Evolutionary conservation across 2,113 vertebrate species (phyloP).

Genomic region (Orthochromis indermauri): DNA sequence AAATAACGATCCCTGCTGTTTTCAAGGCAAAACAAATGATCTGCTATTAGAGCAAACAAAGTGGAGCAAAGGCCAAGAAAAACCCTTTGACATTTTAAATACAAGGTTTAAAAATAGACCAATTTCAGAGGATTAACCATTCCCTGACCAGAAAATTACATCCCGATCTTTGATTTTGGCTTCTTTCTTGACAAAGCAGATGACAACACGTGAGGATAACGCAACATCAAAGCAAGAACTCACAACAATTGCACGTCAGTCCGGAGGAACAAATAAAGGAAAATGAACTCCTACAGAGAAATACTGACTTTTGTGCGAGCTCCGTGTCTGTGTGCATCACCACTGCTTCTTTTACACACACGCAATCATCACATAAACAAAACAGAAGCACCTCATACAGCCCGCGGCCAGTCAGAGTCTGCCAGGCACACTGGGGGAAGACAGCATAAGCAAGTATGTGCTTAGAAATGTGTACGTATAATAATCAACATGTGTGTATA

Average conservation of each 20-base stretch:
- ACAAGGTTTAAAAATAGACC: conserved; percentile 38
- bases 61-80: conserved; percentile 29
- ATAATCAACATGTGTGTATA: background rate
- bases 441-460: background rate
- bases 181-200: conserved; percentile 7
- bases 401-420: background rate
- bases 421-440: background rate
- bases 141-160: background rate
- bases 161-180: conserved; percentile 7
- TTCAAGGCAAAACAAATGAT: conserved; percentile 21
- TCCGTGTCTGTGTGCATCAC: background rate
- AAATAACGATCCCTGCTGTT: conserved; percentile 45
- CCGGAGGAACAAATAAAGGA: background rate
- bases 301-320: background rate
- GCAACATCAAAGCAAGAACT: conserved; percentile 53
- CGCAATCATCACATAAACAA: too few relatives aligned
- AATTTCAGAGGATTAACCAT: conserved; percentile 23
- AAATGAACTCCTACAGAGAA: background rate
- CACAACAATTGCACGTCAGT: conserved; percentile 16
- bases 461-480: background rate
- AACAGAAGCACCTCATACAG: background rate
- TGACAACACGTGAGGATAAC: conserved; percentile 22
- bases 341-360: background rate
- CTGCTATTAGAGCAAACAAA: conserved; percentile 39
- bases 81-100: conserved; percentile 45